Percentiles rank a stretch among this genome's conserved stretches.
Conservation (phyloP, 2,797 vertebrate genomes). For the Ctenopoma kingsleyae region DNA sequence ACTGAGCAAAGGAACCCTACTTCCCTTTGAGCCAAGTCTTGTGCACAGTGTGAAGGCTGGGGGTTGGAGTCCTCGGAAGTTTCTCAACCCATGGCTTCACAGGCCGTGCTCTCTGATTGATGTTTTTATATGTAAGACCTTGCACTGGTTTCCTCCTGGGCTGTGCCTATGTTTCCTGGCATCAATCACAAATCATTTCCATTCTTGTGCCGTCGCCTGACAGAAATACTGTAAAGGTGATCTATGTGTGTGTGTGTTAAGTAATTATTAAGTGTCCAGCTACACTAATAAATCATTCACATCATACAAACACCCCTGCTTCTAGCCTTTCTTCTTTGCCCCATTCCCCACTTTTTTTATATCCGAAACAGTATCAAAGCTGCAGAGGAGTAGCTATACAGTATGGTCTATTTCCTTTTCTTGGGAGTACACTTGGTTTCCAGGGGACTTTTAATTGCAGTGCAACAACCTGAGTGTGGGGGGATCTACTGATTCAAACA, state of each 20-base stretch:
- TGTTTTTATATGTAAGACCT: conserved; percentile 89
- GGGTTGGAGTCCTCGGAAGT: conserved; percentile 57
- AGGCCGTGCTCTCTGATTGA: conserved; percentile 81
- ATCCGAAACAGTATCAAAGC: conserved; percentile 50
- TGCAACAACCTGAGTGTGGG: conserved; percentile 39
- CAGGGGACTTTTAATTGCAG: conserved; percentile 60
- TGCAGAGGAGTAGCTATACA: background rate
- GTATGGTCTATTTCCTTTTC: conserved; percentile 18
- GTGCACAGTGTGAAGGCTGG: conserved; percentile 55
- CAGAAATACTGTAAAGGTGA: conserved; percentile 88
- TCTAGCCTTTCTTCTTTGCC: conserved; percentile 47
- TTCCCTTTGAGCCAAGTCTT: conserved; percentile 57
- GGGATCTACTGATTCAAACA: conserved; percentile 36
- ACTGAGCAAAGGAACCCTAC: conserved; percentile 33
- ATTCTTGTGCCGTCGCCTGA: conserved; percentile 80
- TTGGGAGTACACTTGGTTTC: conserved; percentile 38
- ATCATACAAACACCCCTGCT: conserved; percentile 52
- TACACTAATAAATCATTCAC: conserved; percentile 83
- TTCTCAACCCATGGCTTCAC: conserved; percentile 72
- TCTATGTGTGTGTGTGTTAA: conserved; percentile 83
- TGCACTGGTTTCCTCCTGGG: conserved; percentile 78
- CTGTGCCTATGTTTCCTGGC: conserved; percentile 79
- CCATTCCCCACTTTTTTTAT: conserved; percentile 37
- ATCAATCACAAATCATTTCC: conserved; percentile 88
- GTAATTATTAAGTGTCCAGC: conserved; percentile 88